Conservation (phyloP, 2,113 vertebrate genomes). For the Aegotheles bennettii region DNA sequence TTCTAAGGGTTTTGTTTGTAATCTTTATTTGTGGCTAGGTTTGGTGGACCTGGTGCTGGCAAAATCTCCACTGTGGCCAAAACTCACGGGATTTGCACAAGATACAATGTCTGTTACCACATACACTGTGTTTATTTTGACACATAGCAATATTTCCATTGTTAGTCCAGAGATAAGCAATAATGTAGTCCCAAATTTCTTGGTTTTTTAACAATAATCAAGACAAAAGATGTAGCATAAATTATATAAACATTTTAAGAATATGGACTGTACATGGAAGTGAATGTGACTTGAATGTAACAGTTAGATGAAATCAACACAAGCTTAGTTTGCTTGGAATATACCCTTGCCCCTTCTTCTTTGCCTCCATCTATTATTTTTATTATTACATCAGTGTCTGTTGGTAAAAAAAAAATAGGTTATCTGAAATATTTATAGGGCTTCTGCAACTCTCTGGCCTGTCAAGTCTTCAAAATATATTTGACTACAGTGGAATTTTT, state of each 20-base stretch:
- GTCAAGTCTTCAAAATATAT: not conserved
- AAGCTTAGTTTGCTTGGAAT: not conserved
- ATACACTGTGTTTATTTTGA: rapidly evolving
- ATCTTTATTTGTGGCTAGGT: not conserved
- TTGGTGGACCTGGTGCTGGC: not conserved
- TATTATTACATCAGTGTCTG: not conserved
- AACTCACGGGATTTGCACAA: not conserved
- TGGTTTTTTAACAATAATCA: not conserved
- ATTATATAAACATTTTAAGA: not conserved
- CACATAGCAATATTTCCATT: not conserved
- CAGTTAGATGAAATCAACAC: not conserved
- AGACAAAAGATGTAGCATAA: not conserved
- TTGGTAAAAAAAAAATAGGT: not conserved
- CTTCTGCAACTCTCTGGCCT: not conserved
- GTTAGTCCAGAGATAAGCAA: not conserved
- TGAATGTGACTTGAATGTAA: not conserved
- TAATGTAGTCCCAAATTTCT: not conserved
- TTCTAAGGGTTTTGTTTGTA: not conserved
- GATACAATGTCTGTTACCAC: not conserved
- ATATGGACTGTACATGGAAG: not conserved
- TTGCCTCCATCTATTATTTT: not conserved
- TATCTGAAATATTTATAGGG: not conserved
- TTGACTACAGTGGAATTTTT: not conserved
- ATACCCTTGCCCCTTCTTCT: not conserved
- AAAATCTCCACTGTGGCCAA: not conserved